Evolutionary conservation across 2,888 invertebrate genomes (phyloP).

Genomic region (Agapostemon virescens): DNA sequence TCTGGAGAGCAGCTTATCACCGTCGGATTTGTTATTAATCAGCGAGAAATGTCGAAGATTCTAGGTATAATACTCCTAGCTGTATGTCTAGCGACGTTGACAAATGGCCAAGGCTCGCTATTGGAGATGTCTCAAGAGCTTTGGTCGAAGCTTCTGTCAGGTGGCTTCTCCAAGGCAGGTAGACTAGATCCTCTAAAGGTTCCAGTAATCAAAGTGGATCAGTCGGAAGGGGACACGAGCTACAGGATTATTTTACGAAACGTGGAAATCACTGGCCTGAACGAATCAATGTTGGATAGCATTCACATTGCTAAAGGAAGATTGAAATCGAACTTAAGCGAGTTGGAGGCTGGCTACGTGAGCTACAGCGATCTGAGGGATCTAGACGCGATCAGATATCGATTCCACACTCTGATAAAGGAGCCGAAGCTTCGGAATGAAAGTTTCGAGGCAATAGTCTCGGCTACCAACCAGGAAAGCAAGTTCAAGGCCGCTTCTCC

Average conservation of each 20-base stretch:
- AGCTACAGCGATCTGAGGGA: constrained; percentile 75
- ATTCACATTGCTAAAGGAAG: constrained; percentile 74
- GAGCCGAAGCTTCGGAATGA: constrained; percentile 64
- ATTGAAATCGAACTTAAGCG: constrained; percentile 74
- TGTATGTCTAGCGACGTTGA: constrained; percentile 20
- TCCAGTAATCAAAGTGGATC: constrained; percentile 80
- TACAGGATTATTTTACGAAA: constrained; percentile 75
- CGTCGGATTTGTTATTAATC: neutral
- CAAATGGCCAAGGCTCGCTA: constrained; percentile 60
- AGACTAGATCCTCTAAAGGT: constrained; percentile 75
- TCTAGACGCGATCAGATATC: constrained; percentile 75
- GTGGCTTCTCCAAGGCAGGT: constrained; percentile 72
- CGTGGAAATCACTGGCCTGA: constrained; percentile 74
- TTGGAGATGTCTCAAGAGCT: constrained; percentile 76
- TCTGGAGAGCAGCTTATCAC: neutral
- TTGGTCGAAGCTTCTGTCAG: constrained; percentile 74
- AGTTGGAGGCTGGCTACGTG: constrained; percentile 76
- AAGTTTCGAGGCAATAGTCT: constrained; percentile 54
- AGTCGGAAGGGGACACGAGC: constrained; percentile 78
- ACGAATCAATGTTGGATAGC: constrained; percentile 75
- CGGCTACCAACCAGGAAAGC: constrained; percentile 32
- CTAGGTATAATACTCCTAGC: neutral
- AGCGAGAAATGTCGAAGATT: constrained; percentile 34
- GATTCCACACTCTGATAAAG: constrained; percentile 76
- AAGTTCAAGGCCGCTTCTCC: constrained; percentile 8